Conservation (phyloP, 2,113 vertebrate species). For the Delphinapterus leucas region DNA sequence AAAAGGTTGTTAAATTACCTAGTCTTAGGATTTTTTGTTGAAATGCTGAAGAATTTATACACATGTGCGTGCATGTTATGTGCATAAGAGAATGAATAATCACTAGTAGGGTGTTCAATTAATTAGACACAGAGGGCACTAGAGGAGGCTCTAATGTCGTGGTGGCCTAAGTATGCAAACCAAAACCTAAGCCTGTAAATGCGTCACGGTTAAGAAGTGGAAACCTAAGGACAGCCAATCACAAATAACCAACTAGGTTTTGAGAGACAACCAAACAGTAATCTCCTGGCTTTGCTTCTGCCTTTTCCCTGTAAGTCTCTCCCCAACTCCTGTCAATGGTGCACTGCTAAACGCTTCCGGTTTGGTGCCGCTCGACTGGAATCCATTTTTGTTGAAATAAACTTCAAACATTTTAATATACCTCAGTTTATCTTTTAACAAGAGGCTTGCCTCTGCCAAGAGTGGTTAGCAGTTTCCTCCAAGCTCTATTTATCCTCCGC, state of each 20-base stretch:
- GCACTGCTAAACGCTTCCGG: rapidly evolving
- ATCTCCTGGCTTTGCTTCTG: not conserved
- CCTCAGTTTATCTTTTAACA: not conserved
- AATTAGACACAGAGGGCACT: not conserved
- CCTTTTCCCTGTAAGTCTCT: not conserved
- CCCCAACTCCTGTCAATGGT: too few relatives aligned
- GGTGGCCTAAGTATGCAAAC: not conserved
- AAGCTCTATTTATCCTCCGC: not conserved
- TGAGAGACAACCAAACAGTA: not conserved
- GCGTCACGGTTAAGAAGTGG: not conserved
- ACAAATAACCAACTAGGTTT: not conserved
- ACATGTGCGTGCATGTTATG: not conserved
- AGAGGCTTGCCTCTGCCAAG: not conserved
- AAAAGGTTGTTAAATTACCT: not conserved
- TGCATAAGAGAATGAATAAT: not conserved
- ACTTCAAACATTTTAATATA: not conserved
- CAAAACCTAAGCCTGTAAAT: not conserved
- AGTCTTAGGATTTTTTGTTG: not conserved
- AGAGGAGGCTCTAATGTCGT: not conserved
- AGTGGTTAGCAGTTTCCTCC: not conserved
- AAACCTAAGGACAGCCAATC: not conserved
- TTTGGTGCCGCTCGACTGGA: not conserved
- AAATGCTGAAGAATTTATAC: not conserved
- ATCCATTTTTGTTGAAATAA: not conserved
- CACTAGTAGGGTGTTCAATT: not conserved